Base-by-base conservation (phyloP, 2,797 vertebrate genomes). In the Lagodon rhomboides region DNA sequence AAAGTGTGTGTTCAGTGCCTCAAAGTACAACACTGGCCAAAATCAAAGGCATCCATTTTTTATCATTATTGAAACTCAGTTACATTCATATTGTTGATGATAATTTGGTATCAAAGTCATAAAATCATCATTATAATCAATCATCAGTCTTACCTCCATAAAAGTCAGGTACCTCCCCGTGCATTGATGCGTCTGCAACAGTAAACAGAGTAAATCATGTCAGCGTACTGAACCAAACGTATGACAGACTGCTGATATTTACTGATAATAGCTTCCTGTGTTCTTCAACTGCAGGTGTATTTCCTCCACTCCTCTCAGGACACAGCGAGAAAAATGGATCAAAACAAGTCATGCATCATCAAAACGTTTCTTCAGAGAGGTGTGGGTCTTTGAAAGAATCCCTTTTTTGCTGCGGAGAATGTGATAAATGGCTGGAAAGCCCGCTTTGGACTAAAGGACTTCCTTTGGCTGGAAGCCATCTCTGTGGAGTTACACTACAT, bases 141-240 rank as follows among this genome's bases (percentile, higher is more conserved):
- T 38, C 38, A 38, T 38, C 0, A 60, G 13, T 62, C 89, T 91
- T 91, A 95, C 94, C 93, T 94, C 70, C 55, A 51, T 89, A 91
- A 83, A 92, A 90, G 79, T 91, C 85, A 51, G 79, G 68, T 12
- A 68, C 50, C 23, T 84, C 87, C 63, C 60, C 68, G 6, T 69
- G 82, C 55, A 76, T 13, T 13, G 86, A 90, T 77, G 88, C 81
- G 85, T 73, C 93, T 94, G 90, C 23, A 90, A 88, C 9, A 81
- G 66, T 58, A 12, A 69, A 59, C 1, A 86, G 49, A 79, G 25
- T 9, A 87, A 59, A 73, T 46, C 0, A 41, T 34, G 38, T 87
- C n/a, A 88, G 17, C 47, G 73, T 47, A 80, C 47, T 27, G 18
- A 80, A 79, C 54, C 22, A 70, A 50, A 71, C 34, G 60, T 8